These are phyloP conservation scores for Sebastes melanostomus DNA, from an alignment of 2,797 vertebrate genomes.

Conservation along the genomic window DNA sequence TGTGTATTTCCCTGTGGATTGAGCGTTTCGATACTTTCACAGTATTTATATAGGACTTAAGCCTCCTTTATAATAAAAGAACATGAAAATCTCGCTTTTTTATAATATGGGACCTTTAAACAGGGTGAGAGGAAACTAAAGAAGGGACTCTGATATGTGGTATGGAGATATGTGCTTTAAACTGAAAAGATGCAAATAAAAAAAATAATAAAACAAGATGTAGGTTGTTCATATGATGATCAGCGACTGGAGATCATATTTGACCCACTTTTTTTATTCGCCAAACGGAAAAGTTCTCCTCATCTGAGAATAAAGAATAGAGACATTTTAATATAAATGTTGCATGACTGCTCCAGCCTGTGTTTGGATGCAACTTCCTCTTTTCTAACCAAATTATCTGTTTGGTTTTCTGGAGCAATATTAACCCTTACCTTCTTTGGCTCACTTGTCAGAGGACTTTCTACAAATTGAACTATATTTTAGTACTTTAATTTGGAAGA, in stretches of 20 bases:
- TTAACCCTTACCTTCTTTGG: not conserved
- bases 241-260: not conserved
- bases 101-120: not conserved
- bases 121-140: rapidly evolving
- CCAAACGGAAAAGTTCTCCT: not conserved
- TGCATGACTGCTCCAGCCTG: not conserved
- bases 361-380: not conserved
- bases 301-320: not conserved
- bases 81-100: too few species aligned
- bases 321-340: not conserved
- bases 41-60: too few species aligned
- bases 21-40: too few species aligned
- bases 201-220: not conserved
- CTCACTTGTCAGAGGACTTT: not conserved
- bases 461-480: not conserved
- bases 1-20: too few species aligned
- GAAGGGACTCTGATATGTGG: not conserved
- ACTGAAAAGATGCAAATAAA: not conserved
- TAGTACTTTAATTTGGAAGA: not conserved
- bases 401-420: not conserved
- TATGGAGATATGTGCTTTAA: not conserved
- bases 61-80: too few species aligned
- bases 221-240: not conserved
- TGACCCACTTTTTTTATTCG: not conserved
- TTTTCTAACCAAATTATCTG: not conserved